A percentile compares a stretch with the other conserved stretches of the same genome.
Evolutionary conservation across 1,140 invertebrate genomes (phyloP).

Genomic region (Muscidifurax raptorellus): DNA sequence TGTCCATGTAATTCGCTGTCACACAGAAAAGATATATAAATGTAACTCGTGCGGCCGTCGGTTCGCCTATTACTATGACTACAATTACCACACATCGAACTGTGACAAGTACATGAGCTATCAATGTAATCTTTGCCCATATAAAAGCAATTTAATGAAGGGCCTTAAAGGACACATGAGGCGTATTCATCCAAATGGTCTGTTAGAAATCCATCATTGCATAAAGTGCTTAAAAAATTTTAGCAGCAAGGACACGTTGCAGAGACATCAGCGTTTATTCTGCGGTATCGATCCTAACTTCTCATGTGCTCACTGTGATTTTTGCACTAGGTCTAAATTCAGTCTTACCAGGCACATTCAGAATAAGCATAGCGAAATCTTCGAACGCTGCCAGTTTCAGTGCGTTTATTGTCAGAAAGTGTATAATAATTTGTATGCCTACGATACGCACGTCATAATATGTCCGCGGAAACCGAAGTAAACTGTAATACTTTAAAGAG

Average conservation of each 20-base stretch:
- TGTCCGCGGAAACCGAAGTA: not conserved
- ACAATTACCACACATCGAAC: too few relatives aligned
- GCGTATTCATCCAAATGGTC: constrained; percentile 7
- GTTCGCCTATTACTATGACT: not conserved
- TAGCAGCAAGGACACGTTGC: not conserved
- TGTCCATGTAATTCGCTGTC: not conserved
- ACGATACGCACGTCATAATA: not conserved
- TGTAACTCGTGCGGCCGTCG: not conserved
- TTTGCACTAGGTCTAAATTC: constrained; percentile 6
- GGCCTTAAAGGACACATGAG: not conserved
- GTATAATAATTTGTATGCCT: not conserved
- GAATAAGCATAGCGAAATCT: not conserved
- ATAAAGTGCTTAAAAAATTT: not conserved
- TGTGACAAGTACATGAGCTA: too few relatives aligned
- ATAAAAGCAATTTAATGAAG: not conserved
- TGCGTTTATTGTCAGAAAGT: not conserved
- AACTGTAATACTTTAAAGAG: too few relatives aligned
- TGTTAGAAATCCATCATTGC: not conserved
- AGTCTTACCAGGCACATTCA: constrained; percentile 9
- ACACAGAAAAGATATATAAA: not conserved
- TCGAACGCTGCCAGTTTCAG: not conserved
- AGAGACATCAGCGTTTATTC: not conserved
- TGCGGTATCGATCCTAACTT: constrained; percentile 4
- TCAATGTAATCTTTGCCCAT: not conserved
- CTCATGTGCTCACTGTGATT: not conserved